Conservation (phyloP, 2,113 vertebrate genomes). For the Fregata magnificens region DNA sequence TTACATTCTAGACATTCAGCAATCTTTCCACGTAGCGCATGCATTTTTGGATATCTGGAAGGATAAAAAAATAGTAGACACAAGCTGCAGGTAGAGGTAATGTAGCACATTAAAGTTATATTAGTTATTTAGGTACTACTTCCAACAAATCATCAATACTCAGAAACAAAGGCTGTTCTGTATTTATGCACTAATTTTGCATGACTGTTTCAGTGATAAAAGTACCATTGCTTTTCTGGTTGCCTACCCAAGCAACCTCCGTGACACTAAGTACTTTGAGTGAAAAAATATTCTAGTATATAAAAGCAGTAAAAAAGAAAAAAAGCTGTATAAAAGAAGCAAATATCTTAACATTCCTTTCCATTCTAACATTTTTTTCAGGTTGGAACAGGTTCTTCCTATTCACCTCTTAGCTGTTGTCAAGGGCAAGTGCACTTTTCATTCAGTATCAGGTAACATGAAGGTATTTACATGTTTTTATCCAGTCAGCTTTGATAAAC, state of each 20-base stretch:
- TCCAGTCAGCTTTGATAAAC: background rate
- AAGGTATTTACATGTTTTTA: background rate
- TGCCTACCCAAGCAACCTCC: background rate
- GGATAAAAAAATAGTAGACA: background rate
- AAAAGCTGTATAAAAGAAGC: background rate
- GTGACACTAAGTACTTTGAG: background rate
- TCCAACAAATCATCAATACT: background rate
- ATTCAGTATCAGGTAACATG: background rate
- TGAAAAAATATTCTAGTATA: background rate
- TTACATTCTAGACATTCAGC: background rate
- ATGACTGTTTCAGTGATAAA: background rate
- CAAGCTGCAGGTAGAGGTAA: background rate
- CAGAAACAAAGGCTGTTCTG: background rate
- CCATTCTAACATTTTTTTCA: background rate
- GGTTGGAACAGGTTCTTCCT: background rate
- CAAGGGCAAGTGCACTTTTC: conserved; percentile 1
- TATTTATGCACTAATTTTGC: background rate
- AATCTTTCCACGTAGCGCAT: background rate
- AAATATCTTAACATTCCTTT: background rate
- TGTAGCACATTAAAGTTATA: background rate
- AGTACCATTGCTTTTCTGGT: background rate
- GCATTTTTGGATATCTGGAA: background rate
- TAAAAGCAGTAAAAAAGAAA: background rate
- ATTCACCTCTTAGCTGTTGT: background rate
- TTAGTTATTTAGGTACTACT: background rate